Evolutionary conservation across 1,140 invertebrate genomes (phyloP).

Genomic region (Drosophila yakuba): DNA sequence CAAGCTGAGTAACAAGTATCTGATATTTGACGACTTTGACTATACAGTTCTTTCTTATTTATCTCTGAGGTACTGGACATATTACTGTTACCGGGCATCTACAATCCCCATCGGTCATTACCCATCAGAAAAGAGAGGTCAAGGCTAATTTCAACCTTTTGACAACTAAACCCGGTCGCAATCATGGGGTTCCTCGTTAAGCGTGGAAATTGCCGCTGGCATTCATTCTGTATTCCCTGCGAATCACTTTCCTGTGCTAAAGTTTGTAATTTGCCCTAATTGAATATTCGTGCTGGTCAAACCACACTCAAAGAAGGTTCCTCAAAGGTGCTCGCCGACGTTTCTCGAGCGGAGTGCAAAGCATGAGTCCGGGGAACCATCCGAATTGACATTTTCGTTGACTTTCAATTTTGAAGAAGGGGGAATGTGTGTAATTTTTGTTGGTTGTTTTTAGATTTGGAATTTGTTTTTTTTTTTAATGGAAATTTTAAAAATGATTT

Average conservation of each 20-base stretch:
- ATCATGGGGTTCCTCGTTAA: slow-evolving; percentile 21
- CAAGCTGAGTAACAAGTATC: too few relatives aligned
- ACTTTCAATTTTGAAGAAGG: not conserved
- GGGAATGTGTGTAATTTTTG: too few relatives aligned
- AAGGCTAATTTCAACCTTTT: slow-evolving; percentile 81
- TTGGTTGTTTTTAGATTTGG: too few relatives aligned
- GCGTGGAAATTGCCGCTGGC: slow-evolving; percentile 50
- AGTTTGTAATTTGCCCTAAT: slow-evolving; percentile 79
- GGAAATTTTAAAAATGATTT: too few relatives aligned
- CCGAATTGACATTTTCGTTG: slow-evolving; percentile 59
- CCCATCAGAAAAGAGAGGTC: slow-evolving; percentile 55
- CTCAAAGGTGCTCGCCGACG: slow-evolving; percentile 20
- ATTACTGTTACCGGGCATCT: slow-evolving; percentile 17
- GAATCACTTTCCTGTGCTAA: slow-evolving; percentile 74
- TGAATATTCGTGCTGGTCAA: slow-evolving; percentile 79
- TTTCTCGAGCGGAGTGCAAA: not conserved
- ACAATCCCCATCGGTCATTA: slow-evolving; percentile 47
- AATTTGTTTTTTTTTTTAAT: too few relatives aligned
- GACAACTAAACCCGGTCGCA: slow-evolving; percentile 64
- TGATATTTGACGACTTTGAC: too few relatives aligned
- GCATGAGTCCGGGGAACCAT: slow-evolving; percentile 39
- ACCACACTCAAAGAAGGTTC: slow-evolving; percentile 8
- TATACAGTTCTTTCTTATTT: not conserved
- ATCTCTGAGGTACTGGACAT: not conserved
- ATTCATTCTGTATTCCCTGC: slow-evolving; percentile 41